These are phyloP conservation scores for Morpho deidamia DNA, from an alignment of 2,888 invertebrate genomes.

Conservation along the genomic window DNA sequence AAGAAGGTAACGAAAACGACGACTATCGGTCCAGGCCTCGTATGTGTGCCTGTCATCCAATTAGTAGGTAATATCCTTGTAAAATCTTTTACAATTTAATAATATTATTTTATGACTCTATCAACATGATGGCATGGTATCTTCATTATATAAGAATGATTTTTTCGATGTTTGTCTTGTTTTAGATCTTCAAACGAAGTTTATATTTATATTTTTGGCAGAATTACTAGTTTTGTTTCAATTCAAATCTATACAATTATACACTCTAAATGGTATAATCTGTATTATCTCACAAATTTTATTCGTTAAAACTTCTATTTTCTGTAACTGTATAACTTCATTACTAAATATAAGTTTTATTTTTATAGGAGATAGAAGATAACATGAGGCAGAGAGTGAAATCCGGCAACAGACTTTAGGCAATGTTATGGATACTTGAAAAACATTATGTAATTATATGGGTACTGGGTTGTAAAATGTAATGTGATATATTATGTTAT, in stretches of 20 bases:
- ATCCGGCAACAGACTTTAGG: neutral
- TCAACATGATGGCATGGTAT: neutral
- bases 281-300: too few relatives aligned
- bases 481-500: neutral
- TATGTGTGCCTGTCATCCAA: conserved; percentile 7
- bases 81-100: neutral
- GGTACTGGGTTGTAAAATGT: neutral
- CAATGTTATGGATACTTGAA: neutral
- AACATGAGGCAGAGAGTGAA: neutral
- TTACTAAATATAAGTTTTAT: neutral
- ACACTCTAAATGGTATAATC: too few relatives aligned
- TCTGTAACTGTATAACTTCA: too few relatives aligned
- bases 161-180: too few relatives aligned
- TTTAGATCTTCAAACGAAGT: too few relatives aligned
- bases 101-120: neutral
- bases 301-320: too few relatives aligned
- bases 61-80: neutral
- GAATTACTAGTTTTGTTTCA: too few relatives aligned
- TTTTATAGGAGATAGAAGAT: neutral
- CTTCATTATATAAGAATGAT: too few relatives aligned
- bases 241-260: too few relatives aligned
- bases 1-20: neutral
- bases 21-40: conserved; percentile 12
- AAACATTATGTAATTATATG: neutral
- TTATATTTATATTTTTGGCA: too few relatives aligned